phyloP scores from a whole-genome alignment of 2,113 vertebrate species.

The Phylloscopus trochilus region DNA sequence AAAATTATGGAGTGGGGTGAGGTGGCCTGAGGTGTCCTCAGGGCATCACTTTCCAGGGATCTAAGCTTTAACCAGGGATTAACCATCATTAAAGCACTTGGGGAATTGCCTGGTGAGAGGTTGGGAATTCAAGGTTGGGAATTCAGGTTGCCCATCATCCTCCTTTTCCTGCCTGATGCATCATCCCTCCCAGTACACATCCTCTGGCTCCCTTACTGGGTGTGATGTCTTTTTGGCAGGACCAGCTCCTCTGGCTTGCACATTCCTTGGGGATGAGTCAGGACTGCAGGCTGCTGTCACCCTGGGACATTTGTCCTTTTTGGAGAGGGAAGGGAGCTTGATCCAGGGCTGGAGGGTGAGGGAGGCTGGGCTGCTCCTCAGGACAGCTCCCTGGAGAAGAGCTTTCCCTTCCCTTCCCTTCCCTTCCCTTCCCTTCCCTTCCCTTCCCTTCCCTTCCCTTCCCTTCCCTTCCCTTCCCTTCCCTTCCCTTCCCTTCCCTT shows the following conservation, averaged over 20 bases:
- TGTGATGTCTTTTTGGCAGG: constrained; percentile 5
- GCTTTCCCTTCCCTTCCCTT: neutral
- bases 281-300: neutral
- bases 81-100: accelerated
- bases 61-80: neutral
- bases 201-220: neutral
- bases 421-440: neutral
- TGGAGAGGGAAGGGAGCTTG: neutral
- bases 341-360: neutral
- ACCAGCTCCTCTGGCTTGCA: neutral
- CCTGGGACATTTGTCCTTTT: neutral
- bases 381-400: neutral
- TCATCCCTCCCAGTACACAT: neutral
- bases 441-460: neutral
- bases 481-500: neutral
- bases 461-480: no score
- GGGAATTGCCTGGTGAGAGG: neutral
- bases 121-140: neutral
- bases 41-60: accelerated
- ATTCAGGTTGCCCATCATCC: neutral
- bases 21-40: accelerated
- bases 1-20: accelerated
- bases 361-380: neutral
- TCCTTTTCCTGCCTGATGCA: neutral
- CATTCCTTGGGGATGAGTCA: neutral